Evolutionary conservation across 2,797 vertebrate genomes (phyloP).

Genomic region (Cynopterus sphinx): DNA sequence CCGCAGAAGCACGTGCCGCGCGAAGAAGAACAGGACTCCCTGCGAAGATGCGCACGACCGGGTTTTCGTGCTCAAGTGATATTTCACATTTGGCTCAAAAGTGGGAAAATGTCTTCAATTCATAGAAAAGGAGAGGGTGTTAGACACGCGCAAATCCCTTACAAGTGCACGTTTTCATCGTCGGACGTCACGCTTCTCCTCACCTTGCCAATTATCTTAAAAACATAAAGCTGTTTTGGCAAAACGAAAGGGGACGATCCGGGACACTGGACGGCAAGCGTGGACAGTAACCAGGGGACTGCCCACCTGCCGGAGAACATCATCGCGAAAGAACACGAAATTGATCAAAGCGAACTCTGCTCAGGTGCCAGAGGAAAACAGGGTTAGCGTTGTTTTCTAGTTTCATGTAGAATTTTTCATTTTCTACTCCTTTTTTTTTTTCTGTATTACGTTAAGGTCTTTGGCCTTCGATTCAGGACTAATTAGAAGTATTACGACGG

Average conservation of each 20-base stretch:
- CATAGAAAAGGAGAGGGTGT: background rate
- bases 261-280: background rate
- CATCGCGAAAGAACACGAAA: background rate
- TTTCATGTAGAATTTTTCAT: background rate
- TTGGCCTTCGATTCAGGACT: constrained; percentile 15
- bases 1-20: background rate
- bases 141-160: background rate
- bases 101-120: background rate
- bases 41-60: background rate
- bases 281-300: background rate
- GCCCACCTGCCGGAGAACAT: background rate
- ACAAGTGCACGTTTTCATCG: background rate
- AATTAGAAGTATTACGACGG: background rate
- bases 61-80: background rate
- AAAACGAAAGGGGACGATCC: background rate
- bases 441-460: background rate
- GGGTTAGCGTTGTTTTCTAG: background rate
- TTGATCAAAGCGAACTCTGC: background rate
- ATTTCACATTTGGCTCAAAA: accelerated
- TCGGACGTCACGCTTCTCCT: background rate
- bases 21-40: background rate
- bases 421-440: background rate
- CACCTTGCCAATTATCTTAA: background rate
- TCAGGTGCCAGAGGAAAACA: background rate
- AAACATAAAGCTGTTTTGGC: background rate